Evolutionary conservation across 1,140 invertebrate species (phyloP).

Genomic region (Hycleus cichorii): DNA sequence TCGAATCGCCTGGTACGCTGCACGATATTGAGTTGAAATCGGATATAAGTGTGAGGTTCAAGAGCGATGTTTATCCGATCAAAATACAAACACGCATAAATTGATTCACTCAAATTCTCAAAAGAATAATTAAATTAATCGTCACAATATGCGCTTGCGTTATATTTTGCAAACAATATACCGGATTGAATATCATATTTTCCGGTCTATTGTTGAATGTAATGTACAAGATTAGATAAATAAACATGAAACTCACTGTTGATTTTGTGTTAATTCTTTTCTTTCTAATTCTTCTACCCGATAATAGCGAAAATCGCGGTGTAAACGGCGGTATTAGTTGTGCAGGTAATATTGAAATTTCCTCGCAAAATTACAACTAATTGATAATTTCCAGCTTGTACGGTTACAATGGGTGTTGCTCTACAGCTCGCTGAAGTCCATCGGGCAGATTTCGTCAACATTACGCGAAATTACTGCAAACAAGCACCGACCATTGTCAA

Average conservation of each 20-base stretch:
- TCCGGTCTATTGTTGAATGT: too few species aligned
- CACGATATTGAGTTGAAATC: background rate
- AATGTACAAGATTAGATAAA: too few species aligned
- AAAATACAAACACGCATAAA: too few species aligned
- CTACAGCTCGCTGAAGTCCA: background rate
- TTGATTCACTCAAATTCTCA: too few species aligned
- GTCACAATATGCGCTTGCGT: too few species aligned
- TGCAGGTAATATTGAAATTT: background rate
- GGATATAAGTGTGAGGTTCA: background rate
- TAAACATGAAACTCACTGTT: too few species aligned
- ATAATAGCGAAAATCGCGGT: background rate
- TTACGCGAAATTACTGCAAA: background rate
- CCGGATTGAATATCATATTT: too few species aligned
- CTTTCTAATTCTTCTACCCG: too few species aligned
- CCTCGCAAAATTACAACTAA: background rate
- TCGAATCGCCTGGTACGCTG: constrained; percentile 1
- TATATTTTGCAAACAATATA: too few species aligned
- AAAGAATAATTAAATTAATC: too few species aligned
- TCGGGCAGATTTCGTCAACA: background rate
- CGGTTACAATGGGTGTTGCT: background rate
- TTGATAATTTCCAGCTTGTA: background rate
- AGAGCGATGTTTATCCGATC: too few species aligned
- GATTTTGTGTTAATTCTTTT: too few species aligned
- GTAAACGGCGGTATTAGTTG: constrained; percentile 1
- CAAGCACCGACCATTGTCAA: background rate